A percentile compares a stretch with the other conserved stretches of the same genome.
phyloP scores from a whole-genome alignment of 1,140 invertebrate species.

The Spodoptera litura region DNA sequence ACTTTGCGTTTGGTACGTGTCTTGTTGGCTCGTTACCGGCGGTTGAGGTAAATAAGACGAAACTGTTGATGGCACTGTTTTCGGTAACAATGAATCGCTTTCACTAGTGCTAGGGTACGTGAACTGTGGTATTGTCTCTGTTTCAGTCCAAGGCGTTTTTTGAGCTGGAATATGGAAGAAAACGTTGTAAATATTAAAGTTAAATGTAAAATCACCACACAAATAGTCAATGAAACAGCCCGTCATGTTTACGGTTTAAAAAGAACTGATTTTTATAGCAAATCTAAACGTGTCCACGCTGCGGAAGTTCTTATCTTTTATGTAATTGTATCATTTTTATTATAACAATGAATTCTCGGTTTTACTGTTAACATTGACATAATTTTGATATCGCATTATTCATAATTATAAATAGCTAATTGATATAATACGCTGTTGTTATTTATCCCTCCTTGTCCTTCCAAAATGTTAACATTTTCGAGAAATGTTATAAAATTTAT shows the following conservation, averaged over 20 bases:
- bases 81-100: conserved; percentile 68
- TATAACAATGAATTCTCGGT: conserved; percentile 10
- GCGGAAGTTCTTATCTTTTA: conserved; percentile 74
- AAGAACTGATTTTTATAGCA: conserved; percentile 58
- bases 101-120: conserved; percentile 72
- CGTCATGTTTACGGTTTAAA: conserved; percentile 61
- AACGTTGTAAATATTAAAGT: conserved; percentile 64
- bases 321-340: conserved; percentile 43
- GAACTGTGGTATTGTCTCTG: conserved; percentile 71
- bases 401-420: not conserved
- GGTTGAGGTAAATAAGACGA: conserved; percentile 70
- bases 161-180: conserved; percentile 78
- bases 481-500: no score
- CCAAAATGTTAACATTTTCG: no score
- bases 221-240: conserved; percentile 59
- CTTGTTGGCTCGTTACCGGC: conserved; percentile 73
- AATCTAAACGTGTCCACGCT: conserved; percentile 48
- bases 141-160: conserved; percentile 79
- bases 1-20: conserved; percentile 67
- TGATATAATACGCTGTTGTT: not conserved
- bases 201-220: conserved; percentile 64
- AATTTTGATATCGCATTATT: conserved; percentile 22
- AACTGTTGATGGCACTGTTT: conserved; percentile 71
- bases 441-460: no score
- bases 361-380: conserved; percentile 30